Base-by-base conservation (phyloP, 2,888 invertebrate genomes). In the Lasioglossum zephyrum region DNA sequence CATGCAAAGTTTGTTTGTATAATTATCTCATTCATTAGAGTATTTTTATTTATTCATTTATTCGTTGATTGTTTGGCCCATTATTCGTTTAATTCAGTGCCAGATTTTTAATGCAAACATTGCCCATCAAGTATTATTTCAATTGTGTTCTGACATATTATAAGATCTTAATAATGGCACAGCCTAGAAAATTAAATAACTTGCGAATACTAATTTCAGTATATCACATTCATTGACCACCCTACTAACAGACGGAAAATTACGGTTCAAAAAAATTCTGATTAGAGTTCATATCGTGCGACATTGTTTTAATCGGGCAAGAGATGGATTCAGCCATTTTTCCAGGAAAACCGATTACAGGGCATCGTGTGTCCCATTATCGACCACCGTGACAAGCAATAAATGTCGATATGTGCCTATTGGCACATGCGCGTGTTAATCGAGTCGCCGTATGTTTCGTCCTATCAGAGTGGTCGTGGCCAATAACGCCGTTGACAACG, bases 351-450 rank as follows among this genome's bases (percentile, higher is more conserved):
- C 82, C 80, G 87, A 87, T 87, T 86, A 87, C 86, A 16, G 66
- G 44, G 63, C 74, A 72, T 73, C 82, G 73, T 60, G 79, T 73
- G 82, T 78, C 79, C 87, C 69, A 87, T 86, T 87, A 86, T 87
- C 82, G 87, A 86, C 80, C 80, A 77, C 77, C 74, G 70, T 47
- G 82, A 44, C 53, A 31, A 77, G 82, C 82, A 86, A 87, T 86
- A 82, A 86, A 87, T 87, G 82, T 87, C 87, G 80, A 86, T 87
- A 86, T 78, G 63, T 69, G 82, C 78, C 83, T 82, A 87, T 76
- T 70, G 87, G 86, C 82, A 87, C 86, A 82, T 86, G 87, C 87
- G 87, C 82, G 86, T 73, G 78, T 70, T 87, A 87, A 86, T 87
- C 81, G 86, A 82, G 82, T 82, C 81, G 53, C 73, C 63, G 84